Base-by-base conservation (phyloP, 2,888 invertebrate species). In the Plagodis dolabraria region DNA sequence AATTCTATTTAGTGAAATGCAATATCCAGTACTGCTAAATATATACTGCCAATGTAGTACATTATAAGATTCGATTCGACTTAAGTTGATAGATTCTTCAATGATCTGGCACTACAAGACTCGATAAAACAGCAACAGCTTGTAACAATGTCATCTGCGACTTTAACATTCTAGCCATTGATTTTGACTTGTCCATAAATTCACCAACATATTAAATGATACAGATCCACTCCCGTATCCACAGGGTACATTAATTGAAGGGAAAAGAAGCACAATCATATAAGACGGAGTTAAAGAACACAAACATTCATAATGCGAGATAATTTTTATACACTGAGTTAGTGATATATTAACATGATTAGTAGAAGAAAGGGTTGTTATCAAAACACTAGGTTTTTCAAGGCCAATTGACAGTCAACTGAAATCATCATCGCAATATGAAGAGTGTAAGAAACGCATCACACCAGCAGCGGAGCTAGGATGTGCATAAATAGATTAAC, bases 241-340 rank as follows among this genome's bases (percentile, higher is more conserved):
- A 22, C 11, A 43, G n/a, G 38, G 34, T 33, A 33, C 38, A 50
- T 49, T 53, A 61, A 45, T n/a, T 47, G n/a, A n/a, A 52, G 55
- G 46, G 53, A 22, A 46, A 59, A 8, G 12, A 77, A 75, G 76
- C 75, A 70, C 64, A 80, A 76, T 81, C 81, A 68, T 74, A 76
- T 79, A 78, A 70, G 33, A 45, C 42, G 7, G 52, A 44, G 77
- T 82, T 80, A 82, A 74, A 72, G 69, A 77, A 79, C 77, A 80
- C 76, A 76, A 71, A 75, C 63, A 64, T 69, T 75, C 70, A 72
- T 58, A 63, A 63, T 72, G 76, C 71, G 72, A 72, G 71, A 74
- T 67, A 63, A 68, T 54, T 51, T 40, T 53, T 47, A n/a, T 52
- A 38, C 22, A 44, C 38, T 45, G 38, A 38, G 47, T 35, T 40